A percentile compares a stretch with the other conserved stretches of the same genome.
These are phyloP conservation scores for Furnarius figulus DNA, from an alignment of 2,113 vertebrate species.

Conservation along the genomic window DNA sequence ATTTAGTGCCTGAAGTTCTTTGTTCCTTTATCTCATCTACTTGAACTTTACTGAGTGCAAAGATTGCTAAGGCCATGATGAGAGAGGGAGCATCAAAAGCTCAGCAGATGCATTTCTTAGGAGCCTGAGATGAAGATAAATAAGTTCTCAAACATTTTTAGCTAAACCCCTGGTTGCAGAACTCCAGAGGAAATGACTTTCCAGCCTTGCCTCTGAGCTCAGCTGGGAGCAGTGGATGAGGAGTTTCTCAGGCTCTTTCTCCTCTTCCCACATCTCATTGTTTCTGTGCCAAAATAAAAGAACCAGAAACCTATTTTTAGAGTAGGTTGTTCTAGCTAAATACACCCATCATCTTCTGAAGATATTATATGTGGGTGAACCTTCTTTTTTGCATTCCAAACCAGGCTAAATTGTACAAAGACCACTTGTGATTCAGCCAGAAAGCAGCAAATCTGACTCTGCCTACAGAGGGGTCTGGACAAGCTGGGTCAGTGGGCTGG, in stretches of 20 bases:
- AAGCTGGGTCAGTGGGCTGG: not conserved
- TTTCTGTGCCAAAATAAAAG: slow-evolving; percentile 13
- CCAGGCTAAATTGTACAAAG: not conserved
- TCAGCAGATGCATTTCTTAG: not conserved
- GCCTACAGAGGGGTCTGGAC: fast-evolving
- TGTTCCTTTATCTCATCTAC: not conserved
- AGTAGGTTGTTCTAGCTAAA: slow-evolving; percentile 4
- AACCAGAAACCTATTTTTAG: slow-evolving; percentile 1
- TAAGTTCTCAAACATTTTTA: not conserved
- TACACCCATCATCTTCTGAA: not conserved
- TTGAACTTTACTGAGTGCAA: not conserved
- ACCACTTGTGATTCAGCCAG: not conserved
- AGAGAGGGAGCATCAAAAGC: not conserved
- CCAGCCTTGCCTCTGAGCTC: not conserved
- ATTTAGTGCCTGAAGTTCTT: not conserved
- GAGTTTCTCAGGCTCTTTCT: slow-evolving; percentile 33
- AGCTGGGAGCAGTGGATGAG: not conserved
- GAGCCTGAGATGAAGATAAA: not conserved
- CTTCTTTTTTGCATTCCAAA: not conserved
- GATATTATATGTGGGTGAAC: not conserved
- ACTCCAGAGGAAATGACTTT: not conserved
- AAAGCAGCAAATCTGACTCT: not conserved
- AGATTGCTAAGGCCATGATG: not conserved
- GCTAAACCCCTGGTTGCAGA: not conserved
- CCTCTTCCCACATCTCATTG: slow-evolving; percentile 32